Evolutionary conservation across 2,888 invertebrate species (phyloP), one percentile per base, ranked within the genome.

Genomic region (Leptinotarsa haldemani): DNA sequence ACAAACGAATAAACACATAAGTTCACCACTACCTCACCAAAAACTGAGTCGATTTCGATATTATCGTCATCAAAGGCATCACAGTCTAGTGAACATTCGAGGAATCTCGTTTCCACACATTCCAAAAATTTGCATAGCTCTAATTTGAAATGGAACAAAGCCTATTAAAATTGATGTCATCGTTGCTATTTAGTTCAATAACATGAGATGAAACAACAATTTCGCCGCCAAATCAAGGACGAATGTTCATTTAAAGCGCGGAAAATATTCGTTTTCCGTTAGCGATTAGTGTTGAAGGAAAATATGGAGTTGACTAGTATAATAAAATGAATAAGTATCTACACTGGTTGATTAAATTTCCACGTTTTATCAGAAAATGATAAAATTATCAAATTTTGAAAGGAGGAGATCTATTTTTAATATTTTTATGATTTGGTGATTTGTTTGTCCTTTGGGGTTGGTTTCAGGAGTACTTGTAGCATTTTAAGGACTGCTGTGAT

Each of bases 171-270:
- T 78, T 78, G 77, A 78, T 79, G 80, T 79, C 80, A 81, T 77
- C 75, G 71, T 65, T 77, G 74, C 63, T 58, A 80, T 80, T 80
- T 80, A 79, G 80, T 80, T 78, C 79, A 79, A 75, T 77, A 78
- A 76, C 79, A 80, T 65, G 65, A 74, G 70, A 75, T 70, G 70
- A 73, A 67, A 69, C 73, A 71, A 69, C 72, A n/a, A 70, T 73
- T 78, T 75, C 74, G 72, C 75, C 73, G 75, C 74, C 75, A 74
- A 75, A 75, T 74, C 81, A 82, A 82, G 82, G 82, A 79, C 82
- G 71, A 71, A 74, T 63, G 40, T 68, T 64, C 70, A 79, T 82
- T 81, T 77, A 82, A 82, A 82, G 81, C 81, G 9, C 79, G 76
- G 81, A 81, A 76, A 76, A 75, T 79, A 68, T 30, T 12, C 50